phyloP scores from a whole-genome alignment of 2,113 vertebrate species.

The Prinia subflava region DNA sequence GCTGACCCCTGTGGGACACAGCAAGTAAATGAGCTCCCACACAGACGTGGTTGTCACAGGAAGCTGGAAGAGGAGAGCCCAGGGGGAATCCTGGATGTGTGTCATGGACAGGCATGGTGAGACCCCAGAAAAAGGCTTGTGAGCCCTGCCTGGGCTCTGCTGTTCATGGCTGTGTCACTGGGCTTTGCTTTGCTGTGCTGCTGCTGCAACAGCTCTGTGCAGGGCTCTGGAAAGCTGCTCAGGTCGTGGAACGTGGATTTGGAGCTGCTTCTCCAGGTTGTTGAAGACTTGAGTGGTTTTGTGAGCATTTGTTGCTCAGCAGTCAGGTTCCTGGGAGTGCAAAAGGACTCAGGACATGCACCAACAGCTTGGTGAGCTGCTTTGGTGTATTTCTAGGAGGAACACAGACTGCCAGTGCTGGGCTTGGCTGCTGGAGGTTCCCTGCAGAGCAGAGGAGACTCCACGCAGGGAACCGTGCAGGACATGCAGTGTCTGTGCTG shows the following conservation, averaged over 20 bases:
- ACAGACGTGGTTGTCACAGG: background rate
- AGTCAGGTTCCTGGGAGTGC: background rate
- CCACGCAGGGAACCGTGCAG: accelerated
- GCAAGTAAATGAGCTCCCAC: background rate
- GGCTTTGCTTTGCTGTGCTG: background rate
- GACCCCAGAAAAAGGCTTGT: background rate
- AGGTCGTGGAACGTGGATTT: background rate
- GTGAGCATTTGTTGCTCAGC: background rate
- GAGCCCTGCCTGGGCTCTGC: background rate
- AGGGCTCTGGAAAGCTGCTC: background rate
- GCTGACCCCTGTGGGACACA: background rate
- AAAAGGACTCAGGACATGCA: background rate
- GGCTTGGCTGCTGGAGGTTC: background rate
- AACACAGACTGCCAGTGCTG: accelerated
- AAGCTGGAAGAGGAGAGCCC: background rate
- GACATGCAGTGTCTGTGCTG: background rate
- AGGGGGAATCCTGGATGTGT: accelerated
- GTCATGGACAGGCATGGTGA: background rate
- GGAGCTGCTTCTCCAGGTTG: background rate
- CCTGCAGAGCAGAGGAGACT: background rate
- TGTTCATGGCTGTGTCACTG: accelerated
- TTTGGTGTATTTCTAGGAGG: background rate
- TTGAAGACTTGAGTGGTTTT: background rate
- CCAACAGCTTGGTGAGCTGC: background rate
- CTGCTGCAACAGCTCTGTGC: background rate